Base-by-base conservation (phyloP, 2,797 vertebrate species). In the Dermochelys coriacea region DNA sequence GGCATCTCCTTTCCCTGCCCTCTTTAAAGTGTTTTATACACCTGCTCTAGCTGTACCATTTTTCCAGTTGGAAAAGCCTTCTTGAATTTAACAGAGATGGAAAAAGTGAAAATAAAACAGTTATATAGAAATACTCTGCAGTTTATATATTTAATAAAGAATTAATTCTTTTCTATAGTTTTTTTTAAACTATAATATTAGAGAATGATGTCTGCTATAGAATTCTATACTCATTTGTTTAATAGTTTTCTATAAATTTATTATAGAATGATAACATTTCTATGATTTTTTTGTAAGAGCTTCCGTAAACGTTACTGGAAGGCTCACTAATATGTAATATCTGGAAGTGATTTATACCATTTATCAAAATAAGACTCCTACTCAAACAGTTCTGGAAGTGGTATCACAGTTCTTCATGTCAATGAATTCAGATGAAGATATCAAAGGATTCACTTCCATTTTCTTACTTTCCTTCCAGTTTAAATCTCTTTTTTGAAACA, bases 71-170 rank as follows among this genome's bases (percentile, higher is more conserved):
- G 6, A 80, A 91, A 64, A 86, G 83, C 47, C 59, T 47, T 84
- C 68, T 8, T 50, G 18, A 23, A 21, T 23, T 12, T 37, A 71
- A 49, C 34, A 82, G 80, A 61, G 75, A 90, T 50, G 50, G 94
- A 96, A 94, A 91, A 68, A 92, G 31, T 71, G 86, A 85, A 91
- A 91, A 86, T 54, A 6, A 88, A 91, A 51, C 37, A 74, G 37
- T 86, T 86, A 23, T 77, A 1, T 31, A 81, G 3, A 19, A 29
- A 52, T 81, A 85, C 2, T 1, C 8, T 84, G n/a, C 54, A 3
- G 55, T 0, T 7, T 31, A 51, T 1, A 77, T 27, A 7, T n/a
- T 41, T 57, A 29, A 52, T 23, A 47, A 85, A 92, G 7, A 0
- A 75, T 29, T 49, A 29, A 1, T 59, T 54, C 4, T 88, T 92